Evolutionary conservation across 2,888 invertebrate genomes (phyloP).

Genomic region (Eupeodes luniger): DNA sequence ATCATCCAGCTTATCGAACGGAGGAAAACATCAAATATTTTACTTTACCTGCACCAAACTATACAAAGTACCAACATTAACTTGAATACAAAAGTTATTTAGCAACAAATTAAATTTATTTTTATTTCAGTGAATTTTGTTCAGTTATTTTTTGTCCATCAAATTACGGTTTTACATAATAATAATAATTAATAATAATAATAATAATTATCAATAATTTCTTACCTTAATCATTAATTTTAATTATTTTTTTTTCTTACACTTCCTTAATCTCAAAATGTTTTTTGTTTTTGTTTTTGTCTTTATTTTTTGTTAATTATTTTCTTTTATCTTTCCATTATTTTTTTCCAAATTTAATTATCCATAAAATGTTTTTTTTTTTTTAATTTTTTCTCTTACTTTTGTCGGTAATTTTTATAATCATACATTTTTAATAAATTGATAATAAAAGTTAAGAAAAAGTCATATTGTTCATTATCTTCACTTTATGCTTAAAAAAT

Average conservation of each 20-base stretch:
- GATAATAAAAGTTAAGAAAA: constrained; percentile 66
- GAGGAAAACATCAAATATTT: too few relatives aligned
- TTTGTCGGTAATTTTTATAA: constrained; percentile 47
- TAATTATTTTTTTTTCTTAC: constrained; percentile 64
- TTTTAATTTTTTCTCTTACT: background rate
- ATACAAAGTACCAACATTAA: too few relatives aligned
- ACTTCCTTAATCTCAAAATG: constrained; percentile 67
- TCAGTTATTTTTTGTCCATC: constrained; percentile 74
- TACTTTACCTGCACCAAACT: too few relatives aligned
- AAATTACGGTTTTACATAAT: constrained; percentile 76
- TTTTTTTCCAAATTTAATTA: constrained; percentile 61
- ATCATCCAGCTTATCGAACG: too few relatives aligned
- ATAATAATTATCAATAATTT: constrained; percentile 76
- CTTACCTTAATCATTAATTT: constrained; percentile 75
- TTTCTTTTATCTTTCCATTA: constrained; percentile 59
- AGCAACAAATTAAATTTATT: constrained; percentile 77
- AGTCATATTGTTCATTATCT: constrained; percentile 39
- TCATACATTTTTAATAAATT: constrained; percentile 64
- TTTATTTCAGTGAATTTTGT: constrained; percentile 72
- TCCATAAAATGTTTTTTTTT: constrained; percentile 51
- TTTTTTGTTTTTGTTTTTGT: constrained; percentile 5
- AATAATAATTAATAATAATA: constrained; percentile 74
- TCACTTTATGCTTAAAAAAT: constrained; percentile 44
- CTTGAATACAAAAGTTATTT: constrained; percentile 35
- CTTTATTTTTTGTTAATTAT: constrained; percentile 21